These are phyloP conservation scores for Actinopyga echinites DNA, from an alignment of 53 echinoderm and acorn worm genomes.

Conservation along the genomic window DNA sequence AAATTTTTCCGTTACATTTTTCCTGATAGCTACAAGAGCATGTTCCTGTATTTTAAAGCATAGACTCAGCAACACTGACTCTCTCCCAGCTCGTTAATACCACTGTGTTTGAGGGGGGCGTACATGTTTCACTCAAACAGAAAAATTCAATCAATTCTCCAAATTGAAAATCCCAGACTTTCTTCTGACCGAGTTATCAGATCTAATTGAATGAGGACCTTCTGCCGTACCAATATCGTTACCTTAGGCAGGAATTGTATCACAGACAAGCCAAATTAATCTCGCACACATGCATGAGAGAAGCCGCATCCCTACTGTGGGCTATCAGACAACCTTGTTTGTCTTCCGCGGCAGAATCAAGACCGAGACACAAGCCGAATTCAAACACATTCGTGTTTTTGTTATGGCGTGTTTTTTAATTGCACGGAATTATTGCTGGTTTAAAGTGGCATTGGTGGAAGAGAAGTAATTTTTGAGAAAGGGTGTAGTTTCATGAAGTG, in stretches of 20 bases:
- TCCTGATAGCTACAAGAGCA: no score
- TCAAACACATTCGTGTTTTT: background rate
- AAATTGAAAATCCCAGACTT: background rate
- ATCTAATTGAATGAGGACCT: constrained; percentile 10
- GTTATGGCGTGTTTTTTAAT: background rate
- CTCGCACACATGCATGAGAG: background rate
- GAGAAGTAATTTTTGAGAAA: no score
- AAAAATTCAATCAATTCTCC: no score
- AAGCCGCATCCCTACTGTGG: background rate
- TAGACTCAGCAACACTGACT: no score
- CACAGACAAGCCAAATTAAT: constrained; percentile 14
- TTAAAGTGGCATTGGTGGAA: no score
- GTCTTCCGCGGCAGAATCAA: background rate
- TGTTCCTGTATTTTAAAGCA: no score
- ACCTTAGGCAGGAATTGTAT: constrained; percentile 17
- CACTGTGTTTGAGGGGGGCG: no score
- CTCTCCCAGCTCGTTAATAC: no score
- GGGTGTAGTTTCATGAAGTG: no score
- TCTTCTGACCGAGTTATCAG: constrained; percentile 19
- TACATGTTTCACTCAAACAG: no score
- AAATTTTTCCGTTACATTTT: no score
- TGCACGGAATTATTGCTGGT: no score
- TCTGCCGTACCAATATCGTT: constrained; percentile 7
- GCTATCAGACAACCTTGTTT: background rate
- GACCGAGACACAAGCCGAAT: background rate